A percentile compares a stretch with the other conserved stretches of the same genome.
phyloP scores from a whole-genome alignment of 2,113 vertebrate genomes.

The Rafetus swinhoei region DNA sequence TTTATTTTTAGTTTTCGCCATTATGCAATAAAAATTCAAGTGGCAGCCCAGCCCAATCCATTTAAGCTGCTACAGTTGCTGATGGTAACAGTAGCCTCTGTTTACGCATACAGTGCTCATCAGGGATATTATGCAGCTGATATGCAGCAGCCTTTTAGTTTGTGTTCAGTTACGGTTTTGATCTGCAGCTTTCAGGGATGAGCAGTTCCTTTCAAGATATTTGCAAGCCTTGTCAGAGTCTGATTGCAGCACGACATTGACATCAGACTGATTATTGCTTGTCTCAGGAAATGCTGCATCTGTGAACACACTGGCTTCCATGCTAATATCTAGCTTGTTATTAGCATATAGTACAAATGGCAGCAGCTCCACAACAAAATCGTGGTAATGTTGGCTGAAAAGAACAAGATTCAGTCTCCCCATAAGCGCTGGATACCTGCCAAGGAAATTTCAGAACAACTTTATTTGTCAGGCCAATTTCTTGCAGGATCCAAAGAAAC shows the following conservation, averaged over 20 bases:
- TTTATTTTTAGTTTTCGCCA: constrained; percentile 40
- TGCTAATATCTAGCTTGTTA: constrained; percentile 49
- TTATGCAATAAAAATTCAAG: constrained; percentile 32
- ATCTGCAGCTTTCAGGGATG: constrained; percentile 68
- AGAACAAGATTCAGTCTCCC: neutral
- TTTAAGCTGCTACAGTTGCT: neutral
- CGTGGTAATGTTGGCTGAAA: neutral
- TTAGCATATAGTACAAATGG: constrained; percentile 30
- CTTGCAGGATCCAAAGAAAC: neutral
- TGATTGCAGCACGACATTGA: constrained; percentile 69
- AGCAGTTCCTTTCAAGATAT: constrained; percentile 74
- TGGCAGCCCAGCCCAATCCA: neutral
- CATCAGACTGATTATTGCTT: constrained; percentile 72
- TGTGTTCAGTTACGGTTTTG: constrained; percentile 70
- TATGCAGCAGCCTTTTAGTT: constrained; percentile 16
- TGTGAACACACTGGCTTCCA: constrained; percentile 54
- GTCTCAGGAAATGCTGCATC: constrained; percentile 59
- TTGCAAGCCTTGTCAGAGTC: constrained; percentile 77
- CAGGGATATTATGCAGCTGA: constrained; percentile 46
- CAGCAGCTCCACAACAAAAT: constrained; percentile 21
- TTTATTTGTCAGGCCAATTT: neutral
- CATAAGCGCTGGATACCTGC: constrained; percentile 16
- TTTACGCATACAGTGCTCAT: constrained; percentile 31
- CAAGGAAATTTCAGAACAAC: neutral
- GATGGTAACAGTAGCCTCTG: neutral